These are phyloP conservation scores for Lophotriccus pileatus DNA, from an alignment of 2,797 vertebrate genomes.

Conservation along the genomic window DNA sequence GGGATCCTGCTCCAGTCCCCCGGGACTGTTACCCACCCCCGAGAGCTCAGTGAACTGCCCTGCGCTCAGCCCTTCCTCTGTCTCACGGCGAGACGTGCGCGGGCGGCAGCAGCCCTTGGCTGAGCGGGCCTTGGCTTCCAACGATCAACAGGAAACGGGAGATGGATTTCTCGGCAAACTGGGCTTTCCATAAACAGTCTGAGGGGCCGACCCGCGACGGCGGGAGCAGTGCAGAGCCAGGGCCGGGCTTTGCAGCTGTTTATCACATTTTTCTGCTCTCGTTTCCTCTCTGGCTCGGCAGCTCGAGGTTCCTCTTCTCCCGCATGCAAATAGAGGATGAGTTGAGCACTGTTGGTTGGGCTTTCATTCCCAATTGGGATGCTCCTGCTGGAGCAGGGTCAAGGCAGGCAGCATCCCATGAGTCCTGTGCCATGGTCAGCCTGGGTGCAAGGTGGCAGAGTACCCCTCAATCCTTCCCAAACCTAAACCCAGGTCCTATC, in stretches of 20 bases:
- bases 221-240: conserved; percentile 32
- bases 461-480: background rate
- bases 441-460: background rate
- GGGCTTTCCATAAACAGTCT: conserved; percentile 70
- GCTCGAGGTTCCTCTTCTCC: background rate
- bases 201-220: conserved; percentile 53
- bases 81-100: background rate
- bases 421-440: background rate
- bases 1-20: rapidly evolving
- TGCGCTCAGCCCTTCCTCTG: background rate
- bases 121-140: conserved; percentile 48
- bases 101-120: conserved; percentile 27
- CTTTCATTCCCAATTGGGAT: background rate
- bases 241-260: conserved; percentile 41
- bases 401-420: background rate
- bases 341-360: rapidly evolving
- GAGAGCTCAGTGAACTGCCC: background rate
- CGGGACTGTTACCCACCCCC: rapidly evolving
- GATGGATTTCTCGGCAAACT: conserved; percentile 70
- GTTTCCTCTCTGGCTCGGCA: background rate
- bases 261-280: conserved; percentile 42
- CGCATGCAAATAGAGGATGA: rapidly evolving
- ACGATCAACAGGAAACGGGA: conserved; percentile 68
- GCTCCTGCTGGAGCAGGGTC: background rate
- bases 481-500: background rate